Evolutionary conservation across 2,797 vertebrate species (phyloP).

Genomic region (Micromesistius poutassou): DNA sequence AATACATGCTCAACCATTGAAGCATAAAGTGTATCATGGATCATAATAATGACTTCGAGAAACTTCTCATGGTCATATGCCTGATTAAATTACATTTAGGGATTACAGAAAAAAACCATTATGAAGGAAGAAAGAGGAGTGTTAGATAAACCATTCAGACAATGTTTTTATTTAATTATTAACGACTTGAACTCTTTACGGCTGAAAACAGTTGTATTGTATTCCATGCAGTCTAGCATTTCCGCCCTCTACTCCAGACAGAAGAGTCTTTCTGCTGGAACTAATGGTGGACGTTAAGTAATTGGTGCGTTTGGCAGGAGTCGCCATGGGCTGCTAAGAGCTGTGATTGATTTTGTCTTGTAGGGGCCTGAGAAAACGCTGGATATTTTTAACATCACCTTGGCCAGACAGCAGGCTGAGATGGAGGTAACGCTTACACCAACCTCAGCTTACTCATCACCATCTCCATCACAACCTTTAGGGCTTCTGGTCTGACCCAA

Average conservation of each 20-base stretch:
- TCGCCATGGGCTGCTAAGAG: constrained; percentile 23
- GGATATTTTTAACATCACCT: constrained; percentile 97
- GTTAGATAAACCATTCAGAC: not conserved
- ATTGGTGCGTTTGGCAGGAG: constrained; percentile 13
- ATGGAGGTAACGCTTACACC: constrained; percentile 82
- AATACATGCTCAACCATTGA: not conserved
- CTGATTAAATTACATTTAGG: not conserved
- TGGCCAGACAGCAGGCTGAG: constrained; percentile 95
- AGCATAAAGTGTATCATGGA: not conserved
- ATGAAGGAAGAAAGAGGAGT: not conserved
- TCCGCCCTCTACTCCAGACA: not conserved
- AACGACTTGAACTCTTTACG: not conserved
- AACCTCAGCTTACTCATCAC: not conserved
- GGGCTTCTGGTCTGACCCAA: too few species aligned
- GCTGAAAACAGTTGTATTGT: constrained; percentile 2
- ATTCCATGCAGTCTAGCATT: not conserved
- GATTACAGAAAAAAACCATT: not conserved
- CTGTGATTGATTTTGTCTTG: constrained; percentile 31
- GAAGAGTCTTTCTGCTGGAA: constrained; percentile 13
- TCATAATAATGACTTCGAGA: not conserved
- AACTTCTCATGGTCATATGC: not conserved
- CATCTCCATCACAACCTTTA: not conserved
- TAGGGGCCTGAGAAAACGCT: constrained; percentile 85
- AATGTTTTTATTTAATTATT: not conserved
- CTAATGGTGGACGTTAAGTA: constrained; percentile 30